Evolutionary conservation across 2,888 invertebrate genomes (phyloP).

Genomic region (Ophioninae sp.): DNA sequence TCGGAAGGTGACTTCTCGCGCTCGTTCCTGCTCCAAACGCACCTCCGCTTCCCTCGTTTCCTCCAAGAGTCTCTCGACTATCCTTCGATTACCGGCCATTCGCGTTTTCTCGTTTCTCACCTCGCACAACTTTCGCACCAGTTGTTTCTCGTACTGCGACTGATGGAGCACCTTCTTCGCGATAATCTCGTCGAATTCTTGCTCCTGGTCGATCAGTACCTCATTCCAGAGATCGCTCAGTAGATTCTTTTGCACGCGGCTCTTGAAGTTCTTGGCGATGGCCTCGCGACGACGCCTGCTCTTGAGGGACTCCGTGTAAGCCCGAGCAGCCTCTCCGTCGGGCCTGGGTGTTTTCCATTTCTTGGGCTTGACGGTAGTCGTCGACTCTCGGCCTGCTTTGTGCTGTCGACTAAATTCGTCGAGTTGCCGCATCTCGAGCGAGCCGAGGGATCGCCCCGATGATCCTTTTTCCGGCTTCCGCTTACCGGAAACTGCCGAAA

Average conservation of each 20-base stretch:
- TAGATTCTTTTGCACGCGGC: slow-evolving; percentile 82
- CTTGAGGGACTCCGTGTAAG: slow-evolving; percentile 82
- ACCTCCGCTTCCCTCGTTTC: slow-evolving; percentile 81
- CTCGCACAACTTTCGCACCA: slow-evolving; percentile 85
- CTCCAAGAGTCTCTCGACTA: slow-evolving; percentile 82
- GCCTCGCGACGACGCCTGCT: slow-evolving; percentile 80
- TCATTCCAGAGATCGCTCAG: slow-evolving; percentile 83
- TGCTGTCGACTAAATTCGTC: slow-evolving; percentile 65
- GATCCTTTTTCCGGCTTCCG: background rate
- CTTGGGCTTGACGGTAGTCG: background rate
- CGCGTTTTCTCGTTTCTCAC: slow-evolving; percentile 84
- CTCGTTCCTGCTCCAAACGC: slow-evolving; percentile 82
- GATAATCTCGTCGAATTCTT: slow-evolving; percentile 82
- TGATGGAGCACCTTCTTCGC: slow-evolving; percentile 84
- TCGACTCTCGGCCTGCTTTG: slow-evolving; percentile 42
- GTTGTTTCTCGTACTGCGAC: slow-evolving; percentile 86
- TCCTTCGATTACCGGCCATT: slow-evolving; percentile 82
- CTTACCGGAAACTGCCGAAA: background rate
- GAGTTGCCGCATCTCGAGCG: slow-evolving; percentile 43
- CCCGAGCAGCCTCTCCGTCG: slow-evolving; percentile 58
- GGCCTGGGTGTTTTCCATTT: slow-evolving; percentile 22
- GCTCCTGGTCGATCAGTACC: slow-evolving; percentile 82
- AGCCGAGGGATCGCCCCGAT: background rate
- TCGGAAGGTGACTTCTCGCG: slow-evolving; percentile 67
- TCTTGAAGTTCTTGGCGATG: slow-evolving; percentile 82